Base-by-base conservation (phyloP, 2,888 invertebrate species). In the Eupithecia exiguata region DNA sequence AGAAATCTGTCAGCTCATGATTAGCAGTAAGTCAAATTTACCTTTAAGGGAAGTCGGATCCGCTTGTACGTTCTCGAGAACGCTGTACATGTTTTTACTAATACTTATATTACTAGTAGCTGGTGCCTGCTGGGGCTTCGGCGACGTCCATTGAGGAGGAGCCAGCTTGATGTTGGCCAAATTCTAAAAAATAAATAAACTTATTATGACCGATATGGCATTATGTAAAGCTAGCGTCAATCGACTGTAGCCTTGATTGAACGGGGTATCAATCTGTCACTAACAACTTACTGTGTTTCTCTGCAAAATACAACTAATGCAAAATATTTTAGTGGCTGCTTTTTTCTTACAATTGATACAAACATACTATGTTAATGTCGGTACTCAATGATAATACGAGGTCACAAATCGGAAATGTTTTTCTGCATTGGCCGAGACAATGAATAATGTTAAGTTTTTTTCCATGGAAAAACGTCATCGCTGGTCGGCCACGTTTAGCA, bases 121-220 rank as follows among this genome's bases (percentile, higher is more conserved):
- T 78, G 89, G 92, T 36, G 86, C 84, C 63, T 87, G 89, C 73
- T 86, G 88, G 71, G 84, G 88, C 85, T 93, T 94, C 58, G 92
- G 87, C n/a, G 38, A 65, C 21, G 10, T 92, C 94, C 93, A 94
- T 6, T 87, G 87, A 62, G 85, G 85, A 35, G 94, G 94, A 70
- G 92, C 94, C 77, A 94, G 83, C 84, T 91, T 94, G 53, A 93
- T 91, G 80, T 86, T 89, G 71, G 71, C 89, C 74, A 93, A 81
- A 83, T 88, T 92, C 92, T 93, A 86, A 70, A 86, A 87, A 79
- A 75, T n/a, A 53, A 16, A 6, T 38, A 63, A 46, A 6, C 1
- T 53, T 58, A 25, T 58, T 14, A 12, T 25, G 12, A 25, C 14
- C 7, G 3, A n/a, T 53, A 53, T 25, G 58, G 25, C 21, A 58